A percentile compares a stretch with the other conserved stretches of the same genome.
These are phyloP conservation scores for Grallaria varia DNA, from an alignment of 2,113 vertebrate genomes.

Conservation along the genomic window DNA sequence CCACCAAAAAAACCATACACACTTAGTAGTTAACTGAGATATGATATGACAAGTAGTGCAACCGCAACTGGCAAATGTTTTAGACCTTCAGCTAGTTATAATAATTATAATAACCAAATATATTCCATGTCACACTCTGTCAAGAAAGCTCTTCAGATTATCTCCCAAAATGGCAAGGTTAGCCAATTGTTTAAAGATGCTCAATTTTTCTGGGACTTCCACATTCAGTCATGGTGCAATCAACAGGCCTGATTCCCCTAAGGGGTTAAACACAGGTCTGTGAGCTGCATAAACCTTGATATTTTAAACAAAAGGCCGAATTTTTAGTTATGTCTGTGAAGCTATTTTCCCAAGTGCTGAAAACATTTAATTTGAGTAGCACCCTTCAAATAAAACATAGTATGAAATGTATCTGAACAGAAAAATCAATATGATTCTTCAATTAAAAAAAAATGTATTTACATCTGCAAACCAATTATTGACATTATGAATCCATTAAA, in stretches of 20 bases:
- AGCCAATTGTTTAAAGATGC: not conserved
- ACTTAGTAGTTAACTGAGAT: not conserved
- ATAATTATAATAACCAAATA: slow-evolving; percentile 1
- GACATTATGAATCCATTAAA: not conserved
- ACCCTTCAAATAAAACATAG: not conserved
- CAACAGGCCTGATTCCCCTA: not conserved
- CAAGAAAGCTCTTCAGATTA: not conserved
- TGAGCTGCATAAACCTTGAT: not conserved
- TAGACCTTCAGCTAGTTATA: not conserved
- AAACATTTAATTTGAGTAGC: not conserved
- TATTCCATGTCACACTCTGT: not conserved
- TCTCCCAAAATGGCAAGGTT: not conserved
- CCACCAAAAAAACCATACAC: not conserved
- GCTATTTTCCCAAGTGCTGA: not conserved
- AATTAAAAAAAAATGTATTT: not conserved
- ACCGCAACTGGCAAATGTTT: slow-evolving; percentile 11
- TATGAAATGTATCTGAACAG: not conserved
- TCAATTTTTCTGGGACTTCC: not conserved
- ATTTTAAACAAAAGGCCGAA: not conserved
- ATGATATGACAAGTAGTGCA: not conserved
- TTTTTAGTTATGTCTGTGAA: not conserved
- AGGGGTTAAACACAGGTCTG: not conserved
- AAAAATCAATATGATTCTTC: not conserved
- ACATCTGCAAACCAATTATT: not conserved
- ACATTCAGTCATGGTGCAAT: not conserved